Evolutionary conservation across 2,797 vertebrate species (phyloP), one percentile per base, ranked within the genome.

Genomic region (Melanotaenia trifasciata): DNA sequence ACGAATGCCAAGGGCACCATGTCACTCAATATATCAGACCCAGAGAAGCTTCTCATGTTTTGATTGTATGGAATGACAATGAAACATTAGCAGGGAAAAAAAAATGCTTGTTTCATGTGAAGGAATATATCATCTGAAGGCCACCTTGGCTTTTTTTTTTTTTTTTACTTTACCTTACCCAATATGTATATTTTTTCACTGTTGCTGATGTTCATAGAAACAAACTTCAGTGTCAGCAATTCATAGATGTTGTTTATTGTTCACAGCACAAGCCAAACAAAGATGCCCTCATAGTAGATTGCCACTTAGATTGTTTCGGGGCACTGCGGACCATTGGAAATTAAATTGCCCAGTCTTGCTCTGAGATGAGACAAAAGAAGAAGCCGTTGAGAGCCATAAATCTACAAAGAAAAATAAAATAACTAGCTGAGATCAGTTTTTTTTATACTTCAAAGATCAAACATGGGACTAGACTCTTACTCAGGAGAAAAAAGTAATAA

Each of bases 1-100:
- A 84, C 69, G 63, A 79, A 74, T 14, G 0, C 56, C 84, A 87
- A 89, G 88, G 85, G 72, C 88, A 77, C 26, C 1, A 69, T 76
- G 84, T 84, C 84, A 80, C 66, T 86, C 76, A 53, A 61, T 81
- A 73, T 58, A 69, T 18, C 45, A 57, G 32, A 67, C 58, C 47
- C 35, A 33, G 2, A 43, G 60, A 2, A 1, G 65, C 58, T 69
- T 50, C 38, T 56, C 1, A 0, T 32, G 63, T 58, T 58, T 18
- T 70, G 60, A 71, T 73, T 24, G 9, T 38, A 72, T 58, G 54
- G 79, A 78, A 71, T 70, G 43, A 58, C 64, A 11, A n/a, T 80
- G 58, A 78, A 72, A 70, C 22, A 47, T 36, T 32, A 53, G 20
- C 10, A 2, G 3, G 26, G 38, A 64, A 74, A 33, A 24, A 56